Percentiles rank a stretch among this genome's conserved stretches.
phyloP scores from a whole-genome alignment of 1,140 invertebrate species.

The Leptopilina boulardi region DNA sequence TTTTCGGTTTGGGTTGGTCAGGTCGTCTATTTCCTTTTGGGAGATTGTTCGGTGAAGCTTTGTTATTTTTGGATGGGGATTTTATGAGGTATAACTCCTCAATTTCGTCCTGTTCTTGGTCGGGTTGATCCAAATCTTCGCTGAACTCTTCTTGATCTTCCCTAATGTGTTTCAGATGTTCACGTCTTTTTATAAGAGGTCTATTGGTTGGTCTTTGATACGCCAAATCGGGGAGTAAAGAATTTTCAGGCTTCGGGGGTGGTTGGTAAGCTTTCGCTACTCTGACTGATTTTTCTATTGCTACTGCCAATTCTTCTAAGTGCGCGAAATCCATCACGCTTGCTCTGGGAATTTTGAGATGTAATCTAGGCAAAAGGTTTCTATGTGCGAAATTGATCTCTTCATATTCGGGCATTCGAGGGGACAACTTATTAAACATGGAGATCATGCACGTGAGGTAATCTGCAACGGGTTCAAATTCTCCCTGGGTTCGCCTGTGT shows the following conservation, averaged over 20 bases:
- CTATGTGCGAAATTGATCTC: neutral
- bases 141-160: neutral
- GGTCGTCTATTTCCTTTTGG: too few species aligned
- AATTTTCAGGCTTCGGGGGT: neutral
- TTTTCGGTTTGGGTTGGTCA: too few species aligned
- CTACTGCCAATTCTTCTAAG: neutral
- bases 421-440: neutral
- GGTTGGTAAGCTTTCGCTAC: neutral
- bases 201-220: neutral
- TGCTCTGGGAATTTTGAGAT: neutral
- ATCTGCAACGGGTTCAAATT: neutral
- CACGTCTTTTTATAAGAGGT: neutral
- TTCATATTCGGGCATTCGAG: neutral
- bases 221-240: neutral
- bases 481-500: neutral
- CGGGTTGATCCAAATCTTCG: too few species aligned
- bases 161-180: neutral
- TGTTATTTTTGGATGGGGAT: too few species aligned
- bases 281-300: neutral
- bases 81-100: too few species aligned
- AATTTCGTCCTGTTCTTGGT: too few species aligned
- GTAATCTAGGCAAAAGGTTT: neutral
- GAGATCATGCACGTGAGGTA: neutral
- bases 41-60: too few species aligned
- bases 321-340: neutral